A percentile compares a stretch with the other conserved stretches of the same genome.
phyloP scores from a whole-genome alignment of 2,888 invertebrate species.

The Mactromeris polynyma region DNA sequence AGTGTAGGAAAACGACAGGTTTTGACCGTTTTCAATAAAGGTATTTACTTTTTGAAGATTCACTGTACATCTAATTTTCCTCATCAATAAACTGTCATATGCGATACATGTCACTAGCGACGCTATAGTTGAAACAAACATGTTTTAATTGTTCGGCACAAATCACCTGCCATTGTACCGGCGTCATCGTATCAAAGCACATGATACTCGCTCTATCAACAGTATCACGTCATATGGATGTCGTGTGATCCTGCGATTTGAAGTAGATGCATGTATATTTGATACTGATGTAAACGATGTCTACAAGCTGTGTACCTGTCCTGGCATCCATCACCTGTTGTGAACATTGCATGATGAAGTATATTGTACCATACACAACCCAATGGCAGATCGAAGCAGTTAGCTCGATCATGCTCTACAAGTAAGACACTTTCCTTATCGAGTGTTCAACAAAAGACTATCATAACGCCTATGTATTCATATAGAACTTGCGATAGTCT shows the following conservation, averaged over 20 bases:
- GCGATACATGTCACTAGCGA: background rate
- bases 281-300: background rate
- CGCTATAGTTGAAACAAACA: background rate
- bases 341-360: background rate
- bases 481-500: too few relatives aligned
- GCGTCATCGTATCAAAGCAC: background rate
- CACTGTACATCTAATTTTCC: background rate
- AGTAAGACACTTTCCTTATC: too few relatives aligned
- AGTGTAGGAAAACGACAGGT: too few relatives aligned
- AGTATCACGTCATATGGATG: background rate
- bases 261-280: background rate
- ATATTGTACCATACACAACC: too few relatives aligned
- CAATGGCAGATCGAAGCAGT: too few relatives aligned
- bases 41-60: too few relatives aligned
- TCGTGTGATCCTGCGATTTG: background rate
- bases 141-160: background rate
- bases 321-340: background rate
- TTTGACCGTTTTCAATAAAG: too few relatives aligned
- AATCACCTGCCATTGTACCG: background rate
- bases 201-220: background rate
- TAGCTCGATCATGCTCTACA: too few relatives aligned
- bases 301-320: background rate
- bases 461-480: too few relatives aligned
- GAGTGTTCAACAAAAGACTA: too few relatives aligned
- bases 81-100: background rate